Evolutionary conservation across 2,888 invertebrate species (phyloP), one percentile per base, ranked within the genome.

Genomic region (Cheilosia grossa): DNA sequence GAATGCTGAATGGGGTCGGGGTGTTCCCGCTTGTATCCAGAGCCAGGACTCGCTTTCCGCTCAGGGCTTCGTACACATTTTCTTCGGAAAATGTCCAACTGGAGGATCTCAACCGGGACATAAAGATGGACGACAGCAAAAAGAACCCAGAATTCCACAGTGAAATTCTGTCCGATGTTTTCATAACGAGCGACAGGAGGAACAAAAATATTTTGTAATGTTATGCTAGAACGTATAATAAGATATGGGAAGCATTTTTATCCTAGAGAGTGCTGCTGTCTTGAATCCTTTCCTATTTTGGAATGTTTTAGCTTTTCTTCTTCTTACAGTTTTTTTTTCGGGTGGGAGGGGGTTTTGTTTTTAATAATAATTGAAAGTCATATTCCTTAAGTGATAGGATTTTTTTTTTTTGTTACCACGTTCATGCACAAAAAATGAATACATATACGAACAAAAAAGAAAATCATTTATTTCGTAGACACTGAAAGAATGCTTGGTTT

Each of bases 151-250:
- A 79, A 82, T 82, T 82, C 69, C 74, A 49, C 40, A 47, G 74
- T 67, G 69, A 74, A 79, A 79, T 79, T 47, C 58, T 69, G 78
- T 74, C 79, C 78, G 40, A 74, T 69, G 67, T 83, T 83, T 79
- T 83, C 79, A 83, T 83, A 83, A 79, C 83, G 58, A 66, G 49
- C 37, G 70, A 77, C 56, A 73, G 33, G 19, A 33, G 54, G 44
- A 63, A 64, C 33, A 63, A 42, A 73, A 44, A 74, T 67, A 51
- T 51, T 15, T 24, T 27, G 24, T 51, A 61, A 56, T 73, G 54
- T 78, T 74, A 40, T 74, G 63, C 63, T 63, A 56, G 27, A 54
- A 67, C 44, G 69, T 79, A 54, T 47, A 54, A 54, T 40, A 80
- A 66, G 74, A 83, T 79, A 83, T 83, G 74, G 30, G 30, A 70